Percentiles rank a stretch among this genome's conserved stretches.
These are phyloP conservation scores for Bilobella aurantiaca DNA, from an alignment of 1,140 invertebrate species.

Conservation along the genomic window DNA sequence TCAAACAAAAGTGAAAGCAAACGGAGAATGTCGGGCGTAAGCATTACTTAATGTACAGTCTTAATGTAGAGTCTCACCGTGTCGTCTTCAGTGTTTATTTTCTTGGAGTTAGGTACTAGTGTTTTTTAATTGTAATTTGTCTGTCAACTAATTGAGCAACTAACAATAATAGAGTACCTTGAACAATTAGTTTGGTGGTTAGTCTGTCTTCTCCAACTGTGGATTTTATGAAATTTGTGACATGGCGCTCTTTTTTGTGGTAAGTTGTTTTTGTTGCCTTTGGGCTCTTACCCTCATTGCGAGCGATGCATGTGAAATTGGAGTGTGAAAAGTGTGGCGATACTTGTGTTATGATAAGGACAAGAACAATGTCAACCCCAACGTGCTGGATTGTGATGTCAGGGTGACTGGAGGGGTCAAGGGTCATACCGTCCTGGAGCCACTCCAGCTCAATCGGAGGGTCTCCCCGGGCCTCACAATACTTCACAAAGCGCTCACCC, in stretches of 20 bases:
- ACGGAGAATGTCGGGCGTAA: too few relatives aligned
- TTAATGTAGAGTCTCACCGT: too few relatives aligned
- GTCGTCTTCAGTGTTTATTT: too few relatives aligned
- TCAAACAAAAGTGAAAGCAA: too few relatives aligned
- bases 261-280: background rate
- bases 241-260: background rate
- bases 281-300: slow-evolving; percentile 11
- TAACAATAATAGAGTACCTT: background rate
- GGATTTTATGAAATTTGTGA: background rate
- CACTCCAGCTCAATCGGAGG: slow-evolving; percentile 54
- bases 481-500: slow-evolving; percentile 49
- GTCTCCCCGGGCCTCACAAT: slow-evolving; percentile 58
- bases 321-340: background rate
- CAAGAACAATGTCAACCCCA: slow-evolving; percentile 24
- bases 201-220: background rate
- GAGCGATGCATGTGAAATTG: slow-evolving; percentile 24
- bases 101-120: background rate
- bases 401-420: background rate
- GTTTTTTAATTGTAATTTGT: background rate
- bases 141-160: background rate
- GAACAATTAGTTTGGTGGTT: background rate
- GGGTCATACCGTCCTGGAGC: slow-evolving; percentile 49
- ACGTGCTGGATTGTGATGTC: slow-evolving; percentile 23
- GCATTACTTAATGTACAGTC: too few relatives aligned
- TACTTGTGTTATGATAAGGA: slow-evolving; percentile 23